Evolutionary conservation across 2,113 vertebrate species (phyloP).

Genomic region (Microcebus tavaratra): DNA sequence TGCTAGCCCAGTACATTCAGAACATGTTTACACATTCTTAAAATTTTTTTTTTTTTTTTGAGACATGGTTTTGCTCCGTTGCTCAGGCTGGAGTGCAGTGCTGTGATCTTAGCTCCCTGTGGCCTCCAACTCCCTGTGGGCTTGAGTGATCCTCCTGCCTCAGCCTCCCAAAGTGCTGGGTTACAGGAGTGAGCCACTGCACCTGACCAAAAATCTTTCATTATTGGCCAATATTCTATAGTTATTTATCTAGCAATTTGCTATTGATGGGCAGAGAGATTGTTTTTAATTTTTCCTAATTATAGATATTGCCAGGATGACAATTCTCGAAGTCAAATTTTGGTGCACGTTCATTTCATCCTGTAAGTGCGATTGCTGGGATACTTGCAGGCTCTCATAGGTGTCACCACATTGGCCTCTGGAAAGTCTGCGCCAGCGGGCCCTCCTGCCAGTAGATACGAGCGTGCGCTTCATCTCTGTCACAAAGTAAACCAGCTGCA

Average conservation of each 20-base stretch:
- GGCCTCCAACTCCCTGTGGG: no score
- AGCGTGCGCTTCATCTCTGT: background rate
- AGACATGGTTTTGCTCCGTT: no score
- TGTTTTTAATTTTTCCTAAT: background rate
- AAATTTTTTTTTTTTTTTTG: background rate
- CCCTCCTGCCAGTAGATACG: background rate
- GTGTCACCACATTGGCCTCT: background rate
- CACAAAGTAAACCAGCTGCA: background rate
- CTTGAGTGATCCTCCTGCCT: no score
- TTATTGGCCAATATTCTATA: background rate
- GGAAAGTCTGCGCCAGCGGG: background rate
- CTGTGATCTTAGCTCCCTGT: no score
- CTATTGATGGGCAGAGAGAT: background rate
- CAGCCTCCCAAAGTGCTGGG: no score
- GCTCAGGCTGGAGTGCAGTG: no score
- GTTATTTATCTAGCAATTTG: background rate
- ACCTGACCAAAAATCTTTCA: no score
- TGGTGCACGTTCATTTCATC: background rate
- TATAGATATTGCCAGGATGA: background rate
- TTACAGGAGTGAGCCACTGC: no score
- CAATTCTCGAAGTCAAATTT: background rate
- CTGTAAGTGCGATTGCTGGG: background rate
- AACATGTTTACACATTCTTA: background rate
- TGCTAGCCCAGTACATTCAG: background rate
- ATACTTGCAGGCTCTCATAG: background rate